Evolutionary conservation across 2,888 invertebrate species (phyloP).

Genomic region (Conomelus anceps): DNA sequence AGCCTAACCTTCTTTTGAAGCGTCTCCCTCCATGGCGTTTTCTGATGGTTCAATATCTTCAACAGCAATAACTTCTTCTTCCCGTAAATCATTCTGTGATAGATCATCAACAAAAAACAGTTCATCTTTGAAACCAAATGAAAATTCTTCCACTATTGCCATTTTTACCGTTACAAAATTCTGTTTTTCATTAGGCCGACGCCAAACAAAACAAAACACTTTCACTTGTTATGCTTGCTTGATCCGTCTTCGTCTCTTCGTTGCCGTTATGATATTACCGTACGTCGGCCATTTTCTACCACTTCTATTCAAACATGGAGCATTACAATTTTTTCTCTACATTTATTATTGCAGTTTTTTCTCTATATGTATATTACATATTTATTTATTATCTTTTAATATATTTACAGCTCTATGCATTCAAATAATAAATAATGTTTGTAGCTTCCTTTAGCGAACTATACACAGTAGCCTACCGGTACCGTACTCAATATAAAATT

Average conservation of each 20-base stretch:
- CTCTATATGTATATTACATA: no score
- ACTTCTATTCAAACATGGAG: background rate
- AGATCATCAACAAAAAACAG: conserved; percentile 11
- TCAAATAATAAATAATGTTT: no score
- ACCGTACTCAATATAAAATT: no score
- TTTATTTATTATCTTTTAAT: no score
- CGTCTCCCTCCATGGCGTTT: background rate
- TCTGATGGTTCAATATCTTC: background rate
- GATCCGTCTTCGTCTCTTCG: no score
- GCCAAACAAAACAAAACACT: background rate
- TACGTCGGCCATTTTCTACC: background rate
- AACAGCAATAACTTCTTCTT: conserved; percentile 9
- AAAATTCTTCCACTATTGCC: background rate
- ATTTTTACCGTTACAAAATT: background rate
- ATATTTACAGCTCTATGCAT: no score
- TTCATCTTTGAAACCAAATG: conserved; percentile 7
- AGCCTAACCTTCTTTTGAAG: background rate
- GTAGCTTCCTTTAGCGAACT: no score
- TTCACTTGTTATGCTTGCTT: background rate
- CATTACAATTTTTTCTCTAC: no score
- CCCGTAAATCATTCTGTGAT: background rate
- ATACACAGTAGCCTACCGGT: no score
- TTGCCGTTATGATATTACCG: background rate
- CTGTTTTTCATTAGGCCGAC: background rate
- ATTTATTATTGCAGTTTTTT: no score